Evolutionary conservation across 2,797 vertebrate genomes (phyloP).

Genomic region (Echiichthys vipera): DNA sequence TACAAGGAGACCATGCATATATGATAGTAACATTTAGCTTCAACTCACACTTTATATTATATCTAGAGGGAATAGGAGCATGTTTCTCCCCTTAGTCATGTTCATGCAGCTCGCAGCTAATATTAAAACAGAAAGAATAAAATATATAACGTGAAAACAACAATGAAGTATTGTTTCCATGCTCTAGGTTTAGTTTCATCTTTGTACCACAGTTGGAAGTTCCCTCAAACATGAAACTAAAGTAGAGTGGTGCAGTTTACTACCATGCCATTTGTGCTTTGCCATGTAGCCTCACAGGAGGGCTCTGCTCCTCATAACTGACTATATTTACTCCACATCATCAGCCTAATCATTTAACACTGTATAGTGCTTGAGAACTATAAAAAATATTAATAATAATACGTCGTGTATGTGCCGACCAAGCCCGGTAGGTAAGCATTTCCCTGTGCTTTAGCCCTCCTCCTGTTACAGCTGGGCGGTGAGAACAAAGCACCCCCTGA

Average conservation of each 20-base stretch:
- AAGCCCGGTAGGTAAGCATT: neutral
- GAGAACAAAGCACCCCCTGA: constrained; percentile 66
- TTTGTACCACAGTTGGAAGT: neutral
- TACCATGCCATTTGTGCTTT: no score
- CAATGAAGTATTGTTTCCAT: neutral
- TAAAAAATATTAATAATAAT: no score
- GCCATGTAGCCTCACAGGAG: no score
- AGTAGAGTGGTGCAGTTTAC: neutral
- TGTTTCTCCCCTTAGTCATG: neutral
- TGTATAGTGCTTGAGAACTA: neutral
- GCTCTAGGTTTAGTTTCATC: neutral
- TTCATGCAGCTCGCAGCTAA: neutral
- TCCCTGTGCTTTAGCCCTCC: neutral
- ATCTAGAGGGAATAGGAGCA: no score
- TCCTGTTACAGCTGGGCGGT: constrained; percentile 1
- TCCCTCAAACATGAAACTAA: constrained; percentile 17
- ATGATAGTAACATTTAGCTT: neutral
- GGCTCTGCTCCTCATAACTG: neutral
- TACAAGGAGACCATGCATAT: neutral
- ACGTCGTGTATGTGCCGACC: accelerated
- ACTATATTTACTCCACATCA: neutral
- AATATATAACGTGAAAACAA: neutral
- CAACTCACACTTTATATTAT: neutral
- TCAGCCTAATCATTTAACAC: neutral
- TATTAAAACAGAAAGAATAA: neutral